A percentile compares a stretch with the other conserved stretches of the same genome.
Conservation (phyloP, 2,888 invertebrate species). For the Ellobium chinense region DNA sequence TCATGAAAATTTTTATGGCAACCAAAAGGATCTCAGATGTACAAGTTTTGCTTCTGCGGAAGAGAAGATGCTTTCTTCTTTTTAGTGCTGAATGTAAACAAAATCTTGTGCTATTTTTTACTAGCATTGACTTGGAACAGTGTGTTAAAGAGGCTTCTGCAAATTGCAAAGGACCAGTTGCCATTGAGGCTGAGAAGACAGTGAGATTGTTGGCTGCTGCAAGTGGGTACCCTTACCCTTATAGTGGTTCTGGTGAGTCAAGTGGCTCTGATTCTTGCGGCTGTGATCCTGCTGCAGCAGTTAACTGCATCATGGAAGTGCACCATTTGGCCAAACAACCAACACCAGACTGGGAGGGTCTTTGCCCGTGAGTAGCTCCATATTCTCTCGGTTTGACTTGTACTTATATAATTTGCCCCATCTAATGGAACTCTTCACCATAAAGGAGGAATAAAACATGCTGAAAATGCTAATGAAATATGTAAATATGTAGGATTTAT, state of each 20-base stretch:
- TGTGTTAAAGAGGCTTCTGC: neutral
- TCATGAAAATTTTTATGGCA: no score
- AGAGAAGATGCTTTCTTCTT: no score
- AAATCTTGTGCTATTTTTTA: neutral
- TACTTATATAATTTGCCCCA: no score
- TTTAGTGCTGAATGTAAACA: no score
- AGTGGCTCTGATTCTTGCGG: constrained; percentile 11
- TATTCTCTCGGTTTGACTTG: neutral
- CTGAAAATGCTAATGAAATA: no score
- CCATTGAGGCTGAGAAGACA: neutral
- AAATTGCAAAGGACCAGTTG: neutral
- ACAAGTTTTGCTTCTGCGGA: no score
- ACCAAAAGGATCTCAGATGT: no score
- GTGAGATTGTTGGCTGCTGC: neutral
- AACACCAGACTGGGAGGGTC: constrained; percentile 48
- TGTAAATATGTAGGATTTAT: no score
- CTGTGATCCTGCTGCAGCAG: constrained; percentile 51
- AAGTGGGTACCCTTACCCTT: no score
- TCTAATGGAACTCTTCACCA: no score
- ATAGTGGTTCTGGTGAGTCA: neutral
- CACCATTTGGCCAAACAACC: constrained; percentile 46
- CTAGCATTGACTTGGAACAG: constrained; percentile 9
- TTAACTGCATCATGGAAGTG: constrained; percentile 50
- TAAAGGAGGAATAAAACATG: no score
- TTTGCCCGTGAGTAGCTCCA: constrained; percentile 51